phyloP scores from a whole-genome alignment of 1,140 invertebrate species.

The Drosophila santomea region DNA sequence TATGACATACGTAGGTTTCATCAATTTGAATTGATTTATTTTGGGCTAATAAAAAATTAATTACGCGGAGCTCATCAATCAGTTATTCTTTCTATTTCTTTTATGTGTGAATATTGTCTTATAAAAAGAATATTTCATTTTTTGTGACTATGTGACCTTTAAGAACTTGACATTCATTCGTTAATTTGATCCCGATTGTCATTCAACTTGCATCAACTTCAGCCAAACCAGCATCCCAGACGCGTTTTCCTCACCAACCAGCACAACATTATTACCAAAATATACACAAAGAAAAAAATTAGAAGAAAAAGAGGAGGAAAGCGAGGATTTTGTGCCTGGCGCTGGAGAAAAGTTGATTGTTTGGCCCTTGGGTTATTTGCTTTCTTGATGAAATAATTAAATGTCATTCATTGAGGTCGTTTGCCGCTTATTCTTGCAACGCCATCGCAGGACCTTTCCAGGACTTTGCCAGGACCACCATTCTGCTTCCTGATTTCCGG shows the following conservation, averaged over 20 bases:
- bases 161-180: constrained; percentile 1
- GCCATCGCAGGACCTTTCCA: constrained; percentile 13
- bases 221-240: constrained; percentile 39
- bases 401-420: constrained; percentile 80
- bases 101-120: background rate
- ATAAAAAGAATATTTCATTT: too few species aligned
- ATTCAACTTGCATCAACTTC: constrained; percentile 12
- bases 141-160: background rate
- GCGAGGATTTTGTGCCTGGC: constrained; percentile 50
- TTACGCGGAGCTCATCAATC: too few species aligned
- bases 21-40: too few species aligned
- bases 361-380: constrained; percentile 78
- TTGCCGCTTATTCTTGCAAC: constrained; percentile 43
- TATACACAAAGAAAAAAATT: constrained; percentile 5
- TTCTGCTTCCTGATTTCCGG: constrained; percentile 2
- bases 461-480: constrained; percentile 7
- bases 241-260: constrained; percentile 4
- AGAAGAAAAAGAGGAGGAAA: constrained; percentile 4
- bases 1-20: too few species aligned
- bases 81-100: too few species aligned
- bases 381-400: constrained; percentile 84
- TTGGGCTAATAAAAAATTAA: too few species aligned
- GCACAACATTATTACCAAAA: constrained; percentile 29
- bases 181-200: constrained; percentile 14
- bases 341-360: constrained; percentile 71